These are phyloP conservation scores for Drosophila setosimentum DNA, from an alignment of 2,888 invertebrate species.

Conservation along the genomic window DNA sequence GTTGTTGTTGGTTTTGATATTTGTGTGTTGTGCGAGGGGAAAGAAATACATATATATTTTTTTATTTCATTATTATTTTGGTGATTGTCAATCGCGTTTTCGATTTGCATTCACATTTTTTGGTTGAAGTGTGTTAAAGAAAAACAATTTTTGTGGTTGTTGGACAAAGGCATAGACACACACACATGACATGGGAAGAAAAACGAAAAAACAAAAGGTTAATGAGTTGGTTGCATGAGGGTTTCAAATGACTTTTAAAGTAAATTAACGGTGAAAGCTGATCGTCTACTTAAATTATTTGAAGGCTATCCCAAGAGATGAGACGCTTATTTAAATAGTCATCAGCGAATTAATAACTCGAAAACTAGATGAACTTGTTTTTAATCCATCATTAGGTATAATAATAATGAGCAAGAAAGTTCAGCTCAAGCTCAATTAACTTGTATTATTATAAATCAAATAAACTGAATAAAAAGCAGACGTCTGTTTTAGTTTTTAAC, in stretches of 20 bases:
- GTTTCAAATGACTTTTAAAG: conserved; percentile 29
- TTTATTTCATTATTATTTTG: conserved; percentile 17
- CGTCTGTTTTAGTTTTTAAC: background rate
- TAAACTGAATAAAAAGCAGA: background rate
- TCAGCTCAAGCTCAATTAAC: background rate
- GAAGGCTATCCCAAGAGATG: conserved; percentile 24
- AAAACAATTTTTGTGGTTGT: conserved; percentile 32
- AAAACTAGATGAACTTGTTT: background rate
- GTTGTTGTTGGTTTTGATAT: conserved; percentile 46
- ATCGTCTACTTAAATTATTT: conserved; percentile 5
- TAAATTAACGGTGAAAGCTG: conserved; percentile 50
- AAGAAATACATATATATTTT: conserved; percentile 25
- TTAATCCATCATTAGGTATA: background rate
- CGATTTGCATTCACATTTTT: conserved; percentile 38
- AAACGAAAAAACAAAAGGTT: conserved; percentile 43
- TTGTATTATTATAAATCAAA: background rate
- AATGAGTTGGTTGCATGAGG: conserved; percentile 42
- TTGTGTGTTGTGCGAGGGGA: conserved; percentile 36
- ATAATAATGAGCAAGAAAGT: background rate
- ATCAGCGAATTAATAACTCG: conserved; percentile 6
- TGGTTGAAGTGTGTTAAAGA: conserved; percentile 38
- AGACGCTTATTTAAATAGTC: background rate
- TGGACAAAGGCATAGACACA: conserved; percentile 27
- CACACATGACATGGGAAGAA: conserved; percentile 31
- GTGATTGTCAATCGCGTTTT: conserved; percentile 41